These are phyloP conservation scores for Odontocolon sp. DNA, from an alignment of 2,888 invertebrate species.

Conservation along the genomic window DNA sequence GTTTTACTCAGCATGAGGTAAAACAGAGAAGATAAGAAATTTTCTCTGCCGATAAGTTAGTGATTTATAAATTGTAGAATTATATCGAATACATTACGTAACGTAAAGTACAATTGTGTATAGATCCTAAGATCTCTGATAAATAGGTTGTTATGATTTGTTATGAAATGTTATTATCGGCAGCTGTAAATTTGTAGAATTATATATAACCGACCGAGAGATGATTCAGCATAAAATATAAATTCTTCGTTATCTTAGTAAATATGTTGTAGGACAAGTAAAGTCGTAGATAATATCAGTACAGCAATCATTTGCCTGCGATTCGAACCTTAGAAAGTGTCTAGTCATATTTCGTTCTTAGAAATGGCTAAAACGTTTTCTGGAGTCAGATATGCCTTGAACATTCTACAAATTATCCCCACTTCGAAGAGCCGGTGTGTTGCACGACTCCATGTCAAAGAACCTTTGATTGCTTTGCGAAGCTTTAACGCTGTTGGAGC, in stretches of 20 bases:
- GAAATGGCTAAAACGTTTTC: no score
- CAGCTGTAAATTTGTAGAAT: neutral
- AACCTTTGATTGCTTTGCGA: neutral
- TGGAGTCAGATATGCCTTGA: neutral
- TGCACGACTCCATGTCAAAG: neutral
- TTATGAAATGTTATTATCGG: neutral
- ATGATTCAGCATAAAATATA: slow-evolving; percentile 14
- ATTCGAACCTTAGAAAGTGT: no score
- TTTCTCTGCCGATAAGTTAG: no score
- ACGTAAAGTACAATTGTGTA: no score
- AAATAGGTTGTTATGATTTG: neutral
- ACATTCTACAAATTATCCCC: neutral
- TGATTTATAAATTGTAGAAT: no score
- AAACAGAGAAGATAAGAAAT: no score
- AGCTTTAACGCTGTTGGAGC: neutral
- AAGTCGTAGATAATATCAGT: neutral
- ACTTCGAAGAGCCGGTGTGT: neutral
- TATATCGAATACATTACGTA: no score
- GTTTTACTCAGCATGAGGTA: no score
- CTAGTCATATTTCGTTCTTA: no score
- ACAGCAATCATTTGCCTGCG: neutral
- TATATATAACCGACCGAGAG: neutral
- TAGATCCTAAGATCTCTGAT: neutral
- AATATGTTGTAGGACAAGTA: neutral
- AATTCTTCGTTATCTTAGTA: neutral